Evolutionary conservation across 1,140 invertebrate genomes (phyloP).

Genomic region (Elysia chlorotica): DNA sequence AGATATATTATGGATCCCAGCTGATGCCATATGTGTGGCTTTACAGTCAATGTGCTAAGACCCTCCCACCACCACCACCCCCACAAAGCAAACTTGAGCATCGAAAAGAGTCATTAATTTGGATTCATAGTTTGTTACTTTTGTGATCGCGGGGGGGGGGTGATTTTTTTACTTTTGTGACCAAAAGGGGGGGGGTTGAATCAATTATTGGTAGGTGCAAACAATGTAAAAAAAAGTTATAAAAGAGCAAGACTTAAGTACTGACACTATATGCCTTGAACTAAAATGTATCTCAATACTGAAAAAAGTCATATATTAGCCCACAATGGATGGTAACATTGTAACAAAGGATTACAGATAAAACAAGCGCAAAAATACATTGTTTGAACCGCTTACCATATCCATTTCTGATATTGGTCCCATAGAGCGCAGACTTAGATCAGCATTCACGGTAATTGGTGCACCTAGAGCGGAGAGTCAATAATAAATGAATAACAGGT

Average conservation of each 20-base stretch:
- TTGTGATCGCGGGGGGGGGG: background rate
- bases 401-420: slow-evolving; percentile 93
- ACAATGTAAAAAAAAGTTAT: too few species aligned
- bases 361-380: background rate
- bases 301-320: background rate
- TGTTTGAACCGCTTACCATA: slow-evolving; percentile 69
- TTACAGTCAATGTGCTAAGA: background rate
- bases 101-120: background rate
- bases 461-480: slow-evolving; percentile 76
- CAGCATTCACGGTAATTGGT: slow-evolving; percentile 86
- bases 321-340: background rate
- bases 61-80: background rate
- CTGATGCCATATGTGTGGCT: background rate
- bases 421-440: slow-evolving; percentile 92
- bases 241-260: background rate
- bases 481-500: too few species aligned
- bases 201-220: too few species aligned
- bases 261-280: background rate
- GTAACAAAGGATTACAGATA: background rate
- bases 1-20: slow-evolving; percentile 68
- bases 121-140: background rate
- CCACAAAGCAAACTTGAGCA: background rate
- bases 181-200: background rate
- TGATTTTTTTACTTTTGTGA: background rate
- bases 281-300: too few species aligned